Conservation (phyloP, 2,888 invertebrate genomes). For the Perizoma flavofasciatum region DNA sequence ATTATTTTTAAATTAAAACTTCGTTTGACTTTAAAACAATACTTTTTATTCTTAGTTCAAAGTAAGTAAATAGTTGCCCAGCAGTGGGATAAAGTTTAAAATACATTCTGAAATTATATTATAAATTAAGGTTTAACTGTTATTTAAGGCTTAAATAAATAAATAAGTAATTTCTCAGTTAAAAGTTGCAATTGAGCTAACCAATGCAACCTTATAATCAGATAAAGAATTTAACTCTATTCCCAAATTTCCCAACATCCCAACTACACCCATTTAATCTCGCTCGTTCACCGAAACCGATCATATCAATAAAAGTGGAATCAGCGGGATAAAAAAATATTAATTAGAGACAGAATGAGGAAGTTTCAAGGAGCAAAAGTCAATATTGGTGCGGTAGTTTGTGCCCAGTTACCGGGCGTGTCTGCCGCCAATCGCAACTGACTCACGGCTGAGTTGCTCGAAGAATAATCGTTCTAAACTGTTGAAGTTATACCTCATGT, state of each 20-base stretch:
- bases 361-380: constrained; percentile 71
- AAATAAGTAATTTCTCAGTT: constrained; percentile 1
- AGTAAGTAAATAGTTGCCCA: too few species aligned
- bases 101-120: too few species aligned
- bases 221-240: neutral
- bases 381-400: constrained; percentile 74
- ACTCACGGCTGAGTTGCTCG: constrained; percentile 41
- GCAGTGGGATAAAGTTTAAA: too few species aligned
- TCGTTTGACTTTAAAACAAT: too few species aligned
- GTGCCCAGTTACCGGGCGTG: constrained; percentile 68
- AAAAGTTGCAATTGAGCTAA: constrained; percentile 10
- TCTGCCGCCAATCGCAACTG: constrained; percentile 45
- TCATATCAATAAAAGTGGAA: constrained; percentile 22
- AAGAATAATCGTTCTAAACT: neutral
- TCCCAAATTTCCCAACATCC: constrained; percentile 1
- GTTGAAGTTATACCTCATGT: too few species aligned
- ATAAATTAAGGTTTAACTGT: too few species aligned
- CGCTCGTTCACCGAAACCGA: constrained; percentile 19
- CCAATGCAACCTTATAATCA: constrained; percentile 10
- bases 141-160: too few species aligned
- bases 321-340: constrained; percentile 49
- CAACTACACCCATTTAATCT: constrained; percentile 14
- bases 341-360: constrained; percentile 62
- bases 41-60: too few species aligned
- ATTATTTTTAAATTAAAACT: too few species aligned